Evolutionary conservation across 2,888 invertebrate genomes (phyloP).

Genomic region (Beris morrisii): DNA sequence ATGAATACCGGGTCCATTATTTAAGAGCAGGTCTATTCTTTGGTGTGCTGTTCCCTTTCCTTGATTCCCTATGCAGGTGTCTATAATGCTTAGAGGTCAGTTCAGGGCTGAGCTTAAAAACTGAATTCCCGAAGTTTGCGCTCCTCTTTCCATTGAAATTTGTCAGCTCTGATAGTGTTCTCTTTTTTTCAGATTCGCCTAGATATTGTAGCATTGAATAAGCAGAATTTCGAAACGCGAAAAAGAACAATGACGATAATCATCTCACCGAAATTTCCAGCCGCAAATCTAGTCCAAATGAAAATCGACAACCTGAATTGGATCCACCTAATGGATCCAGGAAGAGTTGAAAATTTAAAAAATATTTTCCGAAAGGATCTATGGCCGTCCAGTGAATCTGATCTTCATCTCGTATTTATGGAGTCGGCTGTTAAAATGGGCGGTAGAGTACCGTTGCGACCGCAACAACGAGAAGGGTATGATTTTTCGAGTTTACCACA

Average conservation of each 20-base stretch:
- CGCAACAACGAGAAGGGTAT: slow-evolving; percentile 82
- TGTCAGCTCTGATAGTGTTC: no score
- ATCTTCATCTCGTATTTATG: slow-evolving; percentile 80
- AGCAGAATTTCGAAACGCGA: slow-evolving; percentile 75
- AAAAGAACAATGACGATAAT: slow-evolving; percentile 65
- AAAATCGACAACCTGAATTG: slow-evolving; percentile 90
- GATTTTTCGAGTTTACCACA: not conserved
- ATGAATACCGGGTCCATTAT: no score
- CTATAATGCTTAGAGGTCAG: no score
- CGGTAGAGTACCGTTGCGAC: slow-evolving; percentile 77
- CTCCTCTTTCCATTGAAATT: no score
- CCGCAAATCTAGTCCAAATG: slow-evolving; percentile 77
- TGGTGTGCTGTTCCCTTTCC: no score
- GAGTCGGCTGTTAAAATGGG: slow-evolving; percentile 85
- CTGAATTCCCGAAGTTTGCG: no score
- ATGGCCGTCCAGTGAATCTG: slow-evolving; percentile 75
- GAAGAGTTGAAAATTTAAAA: slow-evolving; percentile 71
- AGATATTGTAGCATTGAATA: slow-evolving; percentile 77
- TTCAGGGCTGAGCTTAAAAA: no score
- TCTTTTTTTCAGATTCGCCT: slow-evolving; percentile 56
- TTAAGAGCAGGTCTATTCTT: no score
- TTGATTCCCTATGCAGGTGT: no score
- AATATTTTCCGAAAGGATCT: slow-evolving; percentile 76
- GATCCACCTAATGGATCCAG: slow-evolving; percentile 79
- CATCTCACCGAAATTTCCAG: slow-evolving; percentile 68